Conservation (phyloP, 2,888 invertebrate species). For the Tetheella fluctuosa region DNA sequence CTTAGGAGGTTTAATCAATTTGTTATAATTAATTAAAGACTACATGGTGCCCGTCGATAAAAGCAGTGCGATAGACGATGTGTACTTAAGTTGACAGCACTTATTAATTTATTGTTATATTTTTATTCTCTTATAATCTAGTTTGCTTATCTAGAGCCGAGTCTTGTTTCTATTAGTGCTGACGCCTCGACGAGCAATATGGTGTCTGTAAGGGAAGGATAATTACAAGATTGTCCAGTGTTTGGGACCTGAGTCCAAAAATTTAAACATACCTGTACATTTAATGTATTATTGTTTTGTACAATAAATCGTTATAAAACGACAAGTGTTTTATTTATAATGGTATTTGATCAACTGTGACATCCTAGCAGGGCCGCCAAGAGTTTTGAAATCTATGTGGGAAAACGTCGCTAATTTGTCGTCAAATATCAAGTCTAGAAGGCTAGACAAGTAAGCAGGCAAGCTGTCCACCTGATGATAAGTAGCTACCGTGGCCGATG, state of each 20-base stretch:
- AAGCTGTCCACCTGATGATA: too few species aligned
- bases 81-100: slow-evolving; percentile 84
- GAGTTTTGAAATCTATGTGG: too few species aligned
- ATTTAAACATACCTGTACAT: slow-evolving; percentile 85
- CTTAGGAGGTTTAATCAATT: slow-evolving; percentile 83
- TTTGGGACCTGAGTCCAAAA: slow-evolving; percentile 83
- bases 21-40: slow-evolving; percentile 82
- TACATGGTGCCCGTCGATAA: slow-evolving; percentile 83
- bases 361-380: too few species aligned
- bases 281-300: slow-evolving; percentile 86
- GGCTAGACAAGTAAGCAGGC: too few species aligned
- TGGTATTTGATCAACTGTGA: too few species aligned
- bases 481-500: too few species aligned
- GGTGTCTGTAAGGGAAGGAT: slow-evolving; percentile 83
- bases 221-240: slow-evolving; percentile 79
- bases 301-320: slow-evolving; percentile 85
- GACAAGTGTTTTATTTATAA: slow-evolving; percentile 62
- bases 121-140: slow-evolving; percentile 80
- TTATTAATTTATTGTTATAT: slow-evolving; percentile 82
- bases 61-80: slow-evolving; percentile 82
- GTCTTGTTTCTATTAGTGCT: slow-evolving; percentile 81
- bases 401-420: too few species aligned
- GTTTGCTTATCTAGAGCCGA: slow-evolving; percentile 83
- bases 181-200: slow-evolving; percentile 84
- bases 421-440: too few species aligned